Base-by-base conservation (phyloP, 2,888 invertebrate genomes). In the Lochmaea crataegi region DNA sequence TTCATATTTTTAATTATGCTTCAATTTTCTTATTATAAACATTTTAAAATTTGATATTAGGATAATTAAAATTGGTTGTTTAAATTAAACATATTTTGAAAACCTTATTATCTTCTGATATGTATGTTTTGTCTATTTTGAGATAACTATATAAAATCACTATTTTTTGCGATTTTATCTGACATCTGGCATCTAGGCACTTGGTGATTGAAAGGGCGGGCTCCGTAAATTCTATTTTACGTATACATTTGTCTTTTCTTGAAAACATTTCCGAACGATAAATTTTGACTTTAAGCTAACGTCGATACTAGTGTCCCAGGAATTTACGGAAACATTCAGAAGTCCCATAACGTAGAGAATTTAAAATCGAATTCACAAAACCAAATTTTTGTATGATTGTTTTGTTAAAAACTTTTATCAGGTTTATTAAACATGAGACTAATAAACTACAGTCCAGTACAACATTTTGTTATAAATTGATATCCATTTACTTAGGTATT, bases 191-290 rank as follows among this genome's bases (percentile, higher is more conserved):
- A 18, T 11, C 56, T 57, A 16, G 22, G 56, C 56, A 10, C 26
- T 57, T 12, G 5, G 56, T 57, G 56, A 57, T 57, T 11, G 56
- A 22, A 11, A 57, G 22, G 56, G 22, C 18, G 56, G 56, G 56
- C 14, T 38, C 18, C 14, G 22, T 65, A 45, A 70, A 65, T 70
- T 57, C 61, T 64, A 26, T 41, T 64, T 64, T 22, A n/a, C 64
- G 56, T 57, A 22, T 67, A 67, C 67, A 58, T 58, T 67, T 45
- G 67, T 67, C 41, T 67, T 67, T n/a, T n/a, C 11, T 12, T 41
- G 22, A 42, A 45, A 67, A 42, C 5, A 12, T 42, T n/a, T 18
- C 58, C 41, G 56, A 38, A 18, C 41, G 32, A 66, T 56, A 38
- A 42, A 56, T n/a, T 66, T 16, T 22, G 11, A 57, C 10, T 16